Evolutionary conservation across 2,797 vertebrate species (phyloP).

Genomic region (Jordanella pulchra): DNA sequence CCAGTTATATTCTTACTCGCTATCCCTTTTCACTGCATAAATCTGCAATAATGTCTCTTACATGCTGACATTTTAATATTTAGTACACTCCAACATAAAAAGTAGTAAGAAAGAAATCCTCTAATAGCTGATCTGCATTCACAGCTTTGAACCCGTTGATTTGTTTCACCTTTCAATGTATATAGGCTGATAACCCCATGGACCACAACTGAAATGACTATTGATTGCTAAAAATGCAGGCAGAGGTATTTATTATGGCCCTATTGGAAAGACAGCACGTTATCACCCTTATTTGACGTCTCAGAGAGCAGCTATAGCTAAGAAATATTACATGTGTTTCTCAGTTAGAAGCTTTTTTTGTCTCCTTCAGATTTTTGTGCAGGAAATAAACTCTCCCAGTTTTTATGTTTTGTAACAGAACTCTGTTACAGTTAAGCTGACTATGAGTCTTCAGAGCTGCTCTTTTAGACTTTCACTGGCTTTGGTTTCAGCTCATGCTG

Average conservation of each 20-base stretch:
- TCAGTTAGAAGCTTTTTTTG: slow-evolving; percentile 7
- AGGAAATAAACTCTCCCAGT: slow-evolving; percentile 45
- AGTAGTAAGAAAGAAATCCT: background rate
- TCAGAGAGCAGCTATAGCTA: slow-evolving; percentile 20
- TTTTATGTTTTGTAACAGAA: background rate
- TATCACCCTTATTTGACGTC: slow-evolving; percentile 25
- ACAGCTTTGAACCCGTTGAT: slow-evolving; percentile 7
- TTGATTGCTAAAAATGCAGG: slow-evolving; percentile 45
- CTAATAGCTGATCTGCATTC: background rate
- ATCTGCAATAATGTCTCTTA: background rate
- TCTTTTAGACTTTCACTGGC: slow-evolving; percentile 5
- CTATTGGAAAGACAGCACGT: slow-evolving; percentile 21
- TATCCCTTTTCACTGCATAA: background rate
- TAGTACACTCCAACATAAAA: background rate
- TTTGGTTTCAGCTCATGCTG: background rate
- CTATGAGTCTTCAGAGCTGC: slow-evolving; percentile 16
- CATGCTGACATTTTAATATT: background rate
- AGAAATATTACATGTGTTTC: background rate
- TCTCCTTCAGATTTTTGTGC: slow-evolving; percentile 11
- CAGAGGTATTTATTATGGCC: slow-evolving; percentile 12
- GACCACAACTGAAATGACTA: slow-evolving; percentile 42
- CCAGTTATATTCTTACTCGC: background rate
- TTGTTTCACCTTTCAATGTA: slow-evolving; percentile 15
- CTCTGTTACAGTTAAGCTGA: slow-evolving; percentile 16
- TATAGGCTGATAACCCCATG: slow-evolving; percentile 8